Evolutionary conservation across 2,797 vertebrate species (phyloP), one percentile per base, ranked within the genome.

Genomic region (Anabas testudineus): DNA sequence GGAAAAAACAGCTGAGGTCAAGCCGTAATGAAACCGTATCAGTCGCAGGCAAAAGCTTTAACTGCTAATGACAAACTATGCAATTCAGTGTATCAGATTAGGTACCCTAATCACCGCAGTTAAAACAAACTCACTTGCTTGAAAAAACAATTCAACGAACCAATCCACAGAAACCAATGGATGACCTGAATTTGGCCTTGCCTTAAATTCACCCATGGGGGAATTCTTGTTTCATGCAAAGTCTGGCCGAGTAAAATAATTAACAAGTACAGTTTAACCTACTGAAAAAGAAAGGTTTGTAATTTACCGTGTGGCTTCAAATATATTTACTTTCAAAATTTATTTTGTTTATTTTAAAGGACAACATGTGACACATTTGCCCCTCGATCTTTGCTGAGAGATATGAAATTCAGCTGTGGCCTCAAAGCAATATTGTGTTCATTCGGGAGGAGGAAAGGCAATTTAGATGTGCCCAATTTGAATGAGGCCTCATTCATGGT

Each of bases 41-140:
- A 36, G 53, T 37, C 30, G 18, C 32, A 65, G 56, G 55, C 61
- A 66, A n/a, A 43, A 67, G 53, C 67, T 67, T 66, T 73, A 68
- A 78, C 66, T 26, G 54, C 76, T 46, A 74, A 84, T 90, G 76
- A 86, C 81, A 86, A 86, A 77, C 77, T 48, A 71, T 15, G 64
- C 76, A 81, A 73, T 83, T 86, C 80, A 76, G 49, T 70, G 81
- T 49, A 68, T 80, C 54, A 26, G 71, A 86, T 91, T 90, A 86
- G 75, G 79, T 30, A 13, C 55, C 68, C 63, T 84, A 88, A 88
- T 87, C 80, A 88, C 32, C 24, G 85, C 84, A 83, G 88, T 91
- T 90, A 84, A 86, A 87, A 84, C 67, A 62, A 76, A 89, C 77
- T 75, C 78, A 81, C 66, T 30, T 30, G 28, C 28, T 30, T 30